Base-by-base conservation (phyloP, 2,113 vertebrate species). In the Alligator sinensis region DNA sequence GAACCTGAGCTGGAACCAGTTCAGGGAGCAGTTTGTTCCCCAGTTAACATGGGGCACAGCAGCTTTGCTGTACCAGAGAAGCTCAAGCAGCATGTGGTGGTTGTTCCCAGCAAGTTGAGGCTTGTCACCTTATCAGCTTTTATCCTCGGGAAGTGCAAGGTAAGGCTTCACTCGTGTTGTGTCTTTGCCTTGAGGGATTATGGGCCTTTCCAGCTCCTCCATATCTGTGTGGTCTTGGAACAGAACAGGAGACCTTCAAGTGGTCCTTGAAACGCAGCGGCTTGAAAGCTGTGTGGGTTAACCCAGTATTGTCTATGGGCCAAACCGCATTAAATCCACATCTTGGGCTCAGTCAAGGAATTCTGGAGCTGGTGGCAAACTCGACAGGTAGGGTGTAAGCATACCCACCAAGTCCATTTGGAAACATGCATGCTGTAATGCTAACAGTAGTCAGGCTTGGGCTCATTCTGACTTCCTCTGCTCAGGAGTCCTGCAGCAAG, bases 101-200 rank as follows among this genome's bases (percentile, higher is more conserved):
- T 99, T 86, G 99, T 99, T 79, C 99, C 99, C 91, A 99, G 99
- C 97, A 99, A 99, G 92, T 64, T 99, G 92, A 97, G 98, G 21
- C 98, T 99, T 22, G 99, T 99, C 61, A 99, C 98, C 0, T 98
- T 99, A 84, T 98, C 99, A 1, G 98, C 99, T 30, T 99, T 99
- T 96, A 97, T 99, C 66, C 97, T 99, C 86, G 98, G 98, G 91
- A 99, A 98, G 80, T 99, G 98, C 97, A 98, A 99, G 98, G 99
- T 99, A 78, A 92, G 96, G 13, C 19, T 79, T 14, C 55, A 5
- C 77, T 76, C 74, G 34, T 89, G 60, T 94, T 93, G 68, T 93
- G 80, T 89, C 74, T 25, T 24, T 13, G 17, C 34, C 61, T 62
- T n/a, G 83, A 34, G 11, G 57, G 59, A 77, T 89, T 62, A 90